phyloP scores from a whole-genome alignment of 2,888 invertebrate species.

The Prionchulus punctatus region DNA sequence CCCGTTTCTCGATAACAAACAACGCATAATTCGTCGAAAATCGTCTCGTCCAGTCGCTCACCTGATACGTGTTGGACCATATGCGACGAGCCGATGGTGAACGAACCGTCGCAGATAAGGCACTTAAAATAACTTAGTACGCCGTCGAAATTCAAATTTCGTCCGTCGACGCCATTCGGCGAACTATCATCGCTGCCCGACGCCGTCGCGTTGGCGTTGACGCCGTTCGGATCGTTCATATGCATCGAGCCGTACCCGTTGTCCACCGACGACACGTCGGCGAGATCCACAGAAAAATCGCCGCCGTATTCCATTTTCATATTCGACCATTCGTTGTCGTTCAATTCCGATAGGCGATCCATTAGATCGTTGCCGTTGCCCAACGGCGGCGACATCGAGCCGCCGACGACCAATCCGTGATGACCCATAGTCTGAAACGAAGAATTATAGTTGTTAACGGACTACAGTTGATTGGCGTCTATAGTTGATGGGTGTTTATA shows the following conservation, averaged over 20 bases:
- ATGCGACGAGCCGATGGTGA: not conserved
- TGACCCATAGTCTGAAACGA: no score
- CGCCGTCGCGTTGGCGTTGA: not conserved
- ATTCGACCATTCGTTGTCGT: not conserved
- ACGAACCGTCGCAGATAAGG: not conserved
- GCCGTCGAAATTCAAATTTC: not conserved
- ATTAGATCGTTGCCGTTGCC: not conserved
- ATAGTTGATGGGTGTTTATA: no score
- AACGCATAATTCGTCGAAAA: no score
- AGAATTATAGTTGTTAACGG: no score
- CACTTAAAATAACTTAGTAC: constrained; percentile 1
- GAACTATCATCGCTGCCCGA: not conserved
- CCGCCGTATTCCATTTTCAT: not conserved
- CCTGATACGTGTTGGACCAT: not conserved
- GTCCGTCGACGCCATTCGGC: not conserved
- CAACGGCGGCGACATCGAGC: not conserved
- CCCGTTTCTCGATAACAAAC: no score
- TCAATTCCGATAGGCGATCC: not conserved
- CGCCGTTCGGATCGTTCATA: not conserved
- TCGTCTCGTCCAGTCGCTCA: no score
- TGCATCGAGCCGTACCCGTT: not conserved
- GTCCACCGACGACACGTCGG: not conserved
- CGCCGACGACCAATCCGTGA: no score
- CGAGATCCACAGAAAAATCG: no score
- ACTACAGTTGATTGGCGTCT: no score